A percentile compares a stretch with the other conserved stretches of the same genome.
phyloP scores from a whole-genome alignment of 2,113 vertebrate species.

The Rhinichthys klamathensis region DNA sequence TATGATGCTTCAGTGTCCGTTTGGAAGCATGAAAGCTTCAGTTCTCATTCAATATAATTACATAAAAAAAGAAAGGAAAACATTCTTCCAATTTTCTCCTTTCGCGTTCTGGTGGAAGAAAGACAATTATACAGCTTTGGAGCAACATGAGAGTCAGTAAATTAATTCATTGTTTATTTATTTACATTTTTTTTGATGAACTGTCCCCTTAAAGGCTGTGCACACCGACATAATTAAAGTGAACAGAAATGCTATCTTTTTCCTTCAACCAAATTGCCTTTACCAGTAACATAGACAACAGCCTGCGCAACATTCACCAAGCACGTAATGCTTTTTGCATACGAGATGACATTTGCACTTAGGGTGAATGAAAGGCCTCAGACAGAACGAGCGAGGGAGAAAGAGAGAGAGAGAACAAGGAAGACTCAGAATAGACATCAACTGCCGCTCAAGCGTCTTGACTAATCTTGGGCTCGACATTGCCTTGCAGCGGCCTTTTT shows the following conservation, averaged over 20 bases:
- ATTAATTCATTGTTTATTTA: not conserved
- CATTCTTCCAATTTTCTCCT: not conserved
- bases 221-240: not conserved
- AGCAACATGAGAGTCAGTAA: not conserved
- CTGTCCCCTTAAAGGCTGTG: not conserved
- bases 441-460: slow-evolving; percentile 32
- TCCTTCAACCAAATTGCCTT: not conserved
- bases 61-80: not conserved
- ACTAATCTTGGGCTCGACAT: slow-evolving; percentile 39
- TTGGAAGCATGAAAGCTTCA: not conserved
- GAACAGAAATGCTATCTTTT: not conserved
- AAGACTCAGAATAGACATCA: slow-evolving; percentile 46
- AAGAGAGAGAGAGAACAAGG: slow-evolving; percentile 8
- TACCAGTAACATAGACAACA: slow-evolving; percentile 5
- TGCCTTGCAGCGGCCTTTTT: slow-evolving; percentile 53
- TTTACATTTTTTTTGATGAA: not conserved
- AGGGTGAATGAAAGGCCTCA: slow-evolving; percentile 32
- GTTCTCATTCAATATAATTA: not conserved
- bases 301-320: not conserved
- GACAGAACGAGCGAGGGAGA: slow-evolving; percentile 4
- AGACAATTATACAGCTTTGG: no score
- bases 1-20: not conserved
- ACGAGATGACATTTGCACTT: slow-evolving; percentile 54
- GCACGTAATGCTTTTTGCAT: slow-evolving; percentile 48
- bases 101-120: not conserved